Evolutionary conservation across 2,888 invertebrate genomes (phyloP).

Genomic region (Scotopteryx bipunctaria): DNA sequence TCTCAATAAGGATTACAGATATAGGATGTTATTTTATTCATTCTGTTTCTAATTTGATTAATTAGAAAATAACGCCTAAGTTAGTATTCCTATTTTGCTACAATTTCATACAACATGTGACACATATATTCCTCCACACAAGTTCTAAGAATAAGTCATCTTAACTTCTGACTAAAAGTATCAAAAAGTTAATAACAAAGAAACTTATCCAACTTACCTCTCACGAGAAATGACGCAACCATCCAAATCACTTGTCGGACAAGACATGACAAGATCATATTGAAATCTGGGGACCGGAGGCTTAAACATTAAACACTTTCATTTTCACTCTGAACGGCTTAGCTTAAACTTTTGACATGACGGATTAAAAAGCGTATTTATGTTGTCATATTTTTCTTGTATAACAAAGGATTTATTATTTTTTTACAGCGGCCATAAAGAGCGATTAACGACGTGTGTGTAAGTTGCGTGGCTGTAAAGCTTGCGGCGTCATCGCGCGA

Average conservation of each 20-base stretch:
- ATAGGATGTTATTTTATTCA: too few species aligned
- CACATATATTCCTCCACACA: not conserved
- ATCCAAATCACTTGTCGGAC: conserved; percentile 59
- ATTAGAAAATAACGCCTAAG: too few species aligned
- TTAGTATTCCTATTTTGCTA: too few species aligned
- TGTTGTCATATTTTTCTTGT: conserved; percentile 15
- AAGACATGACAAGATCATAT: conserved; percentile 50
- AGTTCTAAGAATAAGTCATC: not conserved
- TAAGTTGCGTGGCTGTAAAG: conserved; percentile 52
- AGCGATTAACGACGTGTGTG: conserved; percentile 62
- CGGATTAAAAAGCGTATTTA: conserved; percentile 3
- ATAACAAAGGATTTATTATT: conserved; percentile 36
- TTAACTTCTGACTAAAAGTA: not conserved
- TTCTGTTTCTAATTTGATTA: too few species aligned
- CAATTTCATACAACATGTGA: not conserved
- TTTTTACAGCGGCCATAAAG: conserved; percentile 68
- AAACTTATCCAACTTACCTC: conserved; percentile 55
- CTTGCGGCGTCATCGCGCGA: conserved; percentile 50
- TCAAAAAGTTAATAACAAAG: not conserved
- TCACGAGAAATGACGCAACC: conserved; percentile 55
- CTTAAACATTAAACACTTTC: conserved; percentile 38
- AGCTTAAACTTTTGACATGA: conserved; percentile 2
- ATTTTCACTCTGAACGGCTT: conserved; percentile 28
- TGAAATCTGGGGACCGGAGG: conserved; percentile 37
- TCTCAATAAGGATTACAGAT: too few species aligned